Evolutionary conservation across 2,113 vertebrate genomes (phyloP), one percentile per base, ranked within the genome.

Genomic region (Entelurus aequoreus): DNA sequence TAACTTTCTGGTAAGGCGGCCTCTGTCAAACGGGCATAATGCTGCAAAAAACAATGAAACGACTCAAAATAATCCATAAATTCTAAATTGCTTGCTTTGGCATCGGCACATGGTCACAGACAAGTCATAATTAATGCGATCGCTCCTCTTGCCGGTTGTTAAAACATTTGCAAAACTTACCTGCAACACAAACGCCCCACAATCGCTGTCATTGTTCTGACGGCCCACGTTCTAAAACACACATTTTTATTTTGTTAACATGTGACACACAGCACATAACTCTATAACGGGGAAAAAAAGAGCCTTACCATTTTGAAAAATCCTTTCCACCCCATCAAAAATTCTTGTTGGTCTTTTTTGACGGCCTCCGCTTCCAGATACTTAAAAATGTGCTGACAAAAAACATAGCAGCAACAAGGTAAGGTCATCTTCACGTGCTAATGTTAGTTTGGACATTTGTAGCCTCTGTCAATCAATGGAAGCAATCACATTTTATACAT

Each of bases 121-220:
- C 4, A 40, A 40, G 38, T 40, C 38, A 40, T 6, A 9, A 9
- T 8, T 42, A 42, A 0, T 42, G 40, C 10, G 40, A 42, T 55
- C 13, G 8, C 36, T 50, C 14, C 2, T 14, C 6, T 42, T 3
- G 40, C 8, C 19, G 19, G 19, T 50, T 8, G 8, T 50, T 16
- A 19, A 38, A 13, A 46, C 21, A 13, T 13, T 0, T 56, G 28
- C 28, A 3, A 54, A n/a, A 82, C 91, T 88, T 65, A 96, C 94
- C 94, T 96, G 94, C 47, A 96, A 86, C 64, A 96, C 94, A 62
- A 96, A 96, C 14, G 94, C 94, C 0, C 94, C 94, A 58, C 94
- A 95, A 82, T 96, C 94, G 19, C 94, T 96, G 91, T 95, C 94
- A 28, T 95, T 96, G 86, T 95, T 96, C 83, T 96, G 94, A 62